Evolutionary conservation across 1,140 invertebrate species (phyloP).

Genomic region (Drosophila parvula): DNA sequence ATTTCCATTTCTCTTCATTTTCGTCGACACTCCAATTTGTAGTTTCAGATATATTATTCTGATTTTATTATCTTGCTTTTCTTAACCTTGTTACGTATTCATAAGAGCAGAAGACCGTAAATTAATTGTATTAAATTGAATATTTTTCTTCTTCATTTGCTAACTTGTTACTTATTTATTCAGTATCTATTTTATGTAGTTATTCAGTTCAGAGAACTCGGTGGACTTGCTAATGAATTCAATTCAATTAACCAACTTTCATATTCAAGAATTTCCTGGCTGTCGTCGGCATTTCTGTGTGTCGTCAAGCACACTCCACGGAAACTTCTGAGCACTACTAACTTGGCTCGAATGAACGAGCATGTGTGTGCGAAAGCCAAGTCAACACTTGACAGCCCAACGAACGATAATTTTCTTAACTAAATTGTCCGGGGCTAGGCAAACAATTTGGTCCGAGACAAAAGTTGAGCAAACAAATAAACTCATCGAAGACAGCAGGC

Average conservation of each 20-base stretch:
- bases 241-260: slow-evolving; percentile 55
- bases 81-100: slow-evolving; percentile 5
- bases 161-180: slow-evolving; percentile 22
- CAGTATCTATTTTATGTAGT: slow-evolving; percentile 35
- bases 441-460: slow-evolving; percentile 57
- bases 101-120: background rate
- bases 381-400: slow-evolving; percentile 60
- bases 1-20: slow-evolving; percentile 3
- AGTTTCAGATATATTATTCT: background rate
- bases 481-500: slow-evolving; percentile 67
- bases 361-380: slow-evolving; percentile 26
- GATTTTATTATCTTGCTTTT: background rate
- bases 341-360: slow-evolving; percentile 1
- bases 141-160: slow-evolving; percentile 4
- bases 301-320: slow-evolving; percentile 31
- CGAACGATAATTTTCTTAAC: slow-evolving; percentile 77
- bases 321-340: slow-evolving; percentile 37
- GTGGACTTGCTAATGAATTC: slow-evolving; percentile 29
- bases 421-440: slow-evolving; percentile 67
- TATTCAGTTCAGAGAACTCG: slow-evolving; percentile 14
- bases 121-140: slow-evolving; percentile 6
- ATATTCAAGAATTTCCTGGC: slow-evolving; percentile 24
- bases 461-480: slow-evolving; percentile 67
- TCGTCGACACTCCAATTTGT: background rate
- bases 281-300: slow-evolving; percentile 22